Evolutionary conservation across 2,888 invertebrate species (phyloP).

Genomic region (Loripinus fragilis): DNA sequence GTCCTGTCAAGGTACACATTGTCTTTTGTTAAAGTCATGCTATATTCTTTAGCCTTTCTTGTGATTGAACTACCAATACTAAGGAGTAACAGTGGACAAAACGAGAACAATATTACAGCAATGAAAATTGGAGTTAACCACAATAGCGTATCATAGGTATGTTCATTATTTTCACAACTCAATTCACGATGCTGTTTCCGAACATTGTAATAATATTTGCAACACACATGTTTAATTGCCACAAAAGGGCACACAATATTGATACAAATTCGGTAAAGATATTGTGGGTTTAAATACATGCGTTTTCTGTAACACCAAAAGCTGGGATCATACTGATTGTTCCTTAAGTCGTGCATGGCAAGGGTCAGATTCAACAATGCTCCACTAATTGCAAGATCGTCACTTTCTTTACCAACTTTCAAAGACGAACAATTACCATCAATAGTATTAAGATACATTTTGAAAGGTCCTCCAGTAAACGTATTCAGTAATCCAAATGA

Average conservation of each 20-base stretch:
- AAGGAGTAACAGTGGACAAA: not conserved
- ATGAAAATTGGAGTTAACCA: not conserved
- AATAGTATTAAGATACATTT: not conserved
- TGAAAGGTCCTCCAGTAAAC: not conserved
- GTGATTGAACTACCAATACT: not conserved
- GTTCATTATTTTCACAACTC: no score
- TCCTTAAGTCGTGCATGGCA: not conserved
- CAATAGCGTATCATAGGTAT: not conserved
- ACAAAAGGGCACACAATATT: not conserved
- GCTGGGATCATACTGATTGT: not conserved
- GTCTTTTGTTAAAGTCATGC: not conserved
- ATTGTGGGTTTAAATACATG: not conserved
- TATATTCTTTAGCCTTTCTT: not conserved
- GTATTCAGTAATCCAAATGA: not conserved
- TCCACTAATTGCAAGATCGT: not conserved
- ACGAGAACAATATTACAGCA: not conserved
- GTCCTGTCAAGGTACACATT: not conserved
- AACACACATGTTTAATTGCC: not conserved
- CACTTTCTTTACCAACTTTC: constrained; percentile 20
- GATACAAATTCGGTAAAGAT: not conserved
- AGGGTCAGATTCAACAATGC: not conserved
- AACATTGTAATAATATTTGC: not conserved
- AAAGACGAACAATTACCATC: constrained; percentile 36
- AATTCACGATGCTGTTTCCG: not conserved
- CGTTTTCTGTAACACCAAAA: not conserved